Base-by-base conservation (phyloP, 2,113 vertebrate genomes). In the Nicator chloris region DNA sequence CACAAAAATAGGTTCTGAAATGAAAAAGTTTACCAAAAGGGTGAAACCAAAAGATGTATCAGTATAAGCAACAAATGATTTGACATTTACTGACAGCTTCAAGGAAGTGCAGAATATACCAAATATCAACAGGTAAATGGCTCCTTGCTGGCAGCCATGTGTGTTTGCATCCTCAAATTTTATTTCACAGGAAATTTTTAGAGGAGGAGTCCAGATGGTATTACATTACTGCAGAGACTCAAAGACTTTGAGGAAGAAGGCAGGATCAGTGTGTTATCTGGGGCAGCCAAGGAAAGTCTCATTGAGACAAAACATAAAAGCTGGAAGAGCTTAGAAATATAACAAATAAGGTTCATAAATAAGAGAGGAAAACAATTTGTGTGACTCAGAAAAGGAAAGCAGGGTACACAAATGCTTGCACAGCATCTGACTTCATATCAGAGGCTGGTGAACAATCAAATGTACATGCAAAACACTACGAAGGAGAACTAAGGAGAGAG, bases 1-100 rank as follows among this genome's bases (percentile, higher is more conserved):
- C 50, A 99, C 98, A 97, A 99, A 99, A 97, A 99, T 98, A 7
- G 99, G 99, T 93, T 99, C 99, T 99, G 87, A 45, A 97, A 97
- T 47, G 75, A 96, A 73, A 94, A 42, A 80, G 35, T 17, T 50
- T 78, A 84, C 10, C 56, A 26, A 66, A 90, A 47, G 39, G 26
- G 63, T 66, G 40, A 96, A 91, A 82, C 7, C 10, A 82, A 79
- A 72, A 63, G 50, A 53, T 50, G 13, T 3, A 68, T 37, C 37
- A 59, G 19, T 42, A 75, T 23, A 63, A 88, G 33, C 30, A 88
- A 59, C 1, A 5, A 75, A 66, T 31, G 20, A 88, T 51, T 77
- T 66, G 21, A 80, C 20, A 73, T 65, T 69, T 87, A 82, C 9
- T 59, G 44, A 40, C 7, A 65, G 28, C 37, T 91, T 86, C 56